Conservation (phyloP, 2,888 invertebrate species). For the Allygus modestus region DNA sequence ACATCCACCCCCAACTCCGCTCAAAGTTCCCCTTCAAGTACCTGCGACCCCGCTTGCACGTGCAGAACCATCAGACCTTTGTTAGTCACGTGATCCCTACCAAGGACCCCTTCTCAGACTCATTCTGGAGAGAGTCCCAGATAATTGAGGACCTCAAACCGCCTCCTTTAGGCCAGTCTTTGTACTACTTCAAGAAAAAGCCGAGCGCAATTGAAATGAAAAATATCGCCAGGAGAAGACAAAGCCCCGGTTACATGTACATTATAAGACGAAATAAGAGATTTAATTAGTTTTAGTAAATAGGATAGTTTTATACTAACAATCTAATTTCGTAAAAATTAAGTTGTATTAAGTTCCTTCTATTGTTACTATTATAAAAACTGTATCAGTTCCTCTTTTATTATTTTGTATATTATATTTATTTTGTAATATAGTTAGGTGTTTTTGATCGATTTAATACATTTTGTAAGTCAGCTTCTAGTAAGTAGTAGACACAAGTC, state of each 20-base stretch:
- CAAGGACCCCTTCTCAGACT: constrained; percentile 34
- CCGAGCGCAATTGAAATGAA: background rate
- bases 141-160: constrained; percentile 34
- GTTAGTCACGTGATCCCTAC: constrained; percentile 18
- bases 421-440: background rate
- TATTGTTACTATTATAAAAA: constrained; percentile 2
- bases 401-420: constrained; percentile 31
- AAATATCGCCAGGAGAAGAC: background rate
- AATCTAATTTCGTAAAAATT: background rate
- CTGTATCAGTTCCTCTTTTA: constrained; percentile 17
- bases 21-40: constrained; percentile 28
- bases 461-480: too few species aligned
- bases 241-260: constrained; percentile 11
- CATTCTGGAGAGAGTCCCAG: background rate
- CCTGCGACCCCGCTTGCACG: constrained; percentile 5
- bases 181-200: constrained; percentile 25
- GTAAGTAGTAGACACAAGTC: too few species aligned
- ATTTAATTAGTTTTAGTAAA: background rate
- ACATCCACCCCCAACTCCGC: constrained; percentile 19
- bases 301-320: background rate
- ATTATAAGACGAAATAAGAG: constrained; percentile 8
- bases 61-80: constrained; percentile 2
- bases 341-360: constrained; percentile 25
- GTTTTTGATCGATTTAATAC: background rate
- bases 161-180: background rate